Percentiles rank a stretch among this genome's conserved stretches.
Conservation (phyloP, 2,797 vertebrate genomes). For the Tokudaia muenninki region DNA sequence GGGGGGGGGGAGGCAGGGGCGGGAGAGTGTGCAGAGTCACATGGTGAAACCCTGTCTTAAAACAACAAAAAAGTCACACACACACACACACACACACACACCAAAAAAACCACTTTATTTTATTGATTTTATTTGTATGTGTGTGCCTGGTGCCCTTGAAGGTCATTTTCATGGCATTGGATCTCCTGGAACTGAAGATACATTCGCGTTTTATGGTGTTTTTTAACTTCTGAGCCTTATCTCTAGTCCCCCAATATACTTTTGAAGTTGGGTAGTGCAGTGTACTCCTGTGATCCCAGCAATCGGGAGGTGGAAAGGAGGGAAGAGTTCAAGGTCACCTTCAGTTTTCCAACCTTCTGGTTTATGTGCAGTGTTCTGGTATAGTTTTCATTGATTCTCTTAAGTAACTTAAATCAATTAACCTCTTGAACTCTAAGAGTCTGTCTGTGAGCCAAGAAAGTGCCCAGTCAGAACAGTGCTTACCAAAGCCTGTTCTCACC, state of each 20-base stretch:
- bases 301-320: neutral
- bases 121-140: neutral
- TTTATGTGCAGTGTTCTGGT: neutral
- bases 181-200: neutral
- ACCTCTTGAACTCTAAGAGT: neutral
- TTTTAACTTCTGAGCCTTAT: neutral
- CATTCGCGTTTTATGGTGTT: neutral
- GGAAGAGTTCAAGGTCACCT: neutral
- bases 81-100: neutral
- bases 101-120: neutral
- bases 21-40: neutral
- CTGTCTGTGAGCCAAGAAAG: neutral
- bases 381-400: neutral
- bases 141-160: neutral
- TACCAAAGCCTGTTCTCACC: neutral
- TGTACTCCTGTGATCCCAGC: neutral
- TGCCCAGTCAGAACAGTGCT: neutral
- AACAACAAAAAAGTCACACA: neutral
- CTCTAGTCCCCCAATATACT: neutral
- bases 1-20: no score
- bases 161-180: neutral
- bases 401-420: slow-evolving; percentile 30
- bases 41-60: no score
- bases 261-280: neutral
- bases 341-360: neutral